A percentile compares a stretch with the other conserved stretches of the same genome.
phyloP scores from a whole-genome alignment of 2,797 vertebrate species.

The Hemibagrus guttatus region DNA sequence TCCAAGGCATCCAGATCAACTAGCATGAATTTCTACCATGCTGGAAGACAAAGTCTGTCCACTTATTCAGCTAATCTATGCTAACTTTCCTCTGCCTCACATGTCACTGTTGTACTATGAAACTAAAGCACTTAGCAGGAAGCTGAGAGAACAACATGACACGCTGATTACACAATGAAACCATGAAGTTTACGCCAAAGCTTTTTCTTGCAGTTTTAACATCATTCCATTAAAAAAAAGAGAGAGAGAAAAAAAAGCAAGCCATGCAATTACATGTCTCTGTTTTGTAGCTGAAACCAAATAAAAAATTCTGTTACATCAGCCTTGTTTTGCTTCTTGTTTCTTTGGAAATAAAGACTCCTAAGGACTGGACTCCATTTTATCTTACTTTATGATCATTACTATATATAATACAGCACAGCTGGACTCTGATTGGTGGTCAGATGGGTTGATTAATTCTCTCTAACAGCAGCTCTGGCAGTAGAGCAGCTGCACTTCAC shows the following conservation, averaged over 20 bases:
- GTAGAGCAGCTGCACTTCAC: too few species aligned
- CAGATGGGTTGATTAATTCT: neutral
- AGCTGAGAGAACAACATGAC: neutral
- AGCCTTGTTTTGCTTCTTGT: neutral
- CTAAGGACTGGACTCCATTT: neutral
- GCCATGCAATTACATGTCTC: too few species aligned
- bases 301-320: neutral
- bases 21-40: slow-evolving; percentile 43
- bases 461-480: neutral
- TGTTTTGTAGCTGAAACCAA: slow-evolving; percentile 4
- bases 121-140: neutral
- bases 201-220: neutral
- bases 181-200: neutral
- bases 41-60: slow-evolving; percentile 18
- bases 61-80: neutral
- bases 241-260: too few species aligned
- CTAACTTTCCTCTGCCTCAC: neutral
- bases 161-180: neutral
- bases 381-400: neutral
- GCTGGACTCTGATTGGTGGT: neutral
- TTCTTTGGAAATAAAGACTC: neutral
- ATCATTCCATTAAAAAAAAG: neutral
- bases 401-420: neutral
- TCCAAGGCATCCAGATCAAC: slow-evolving; percentile 65
- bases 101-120: neutral